Evolutionary conservation across 2,888 invertebrate species (phyloP).

Genomic region (Liopterus haemorrhoidalis): DNA sequence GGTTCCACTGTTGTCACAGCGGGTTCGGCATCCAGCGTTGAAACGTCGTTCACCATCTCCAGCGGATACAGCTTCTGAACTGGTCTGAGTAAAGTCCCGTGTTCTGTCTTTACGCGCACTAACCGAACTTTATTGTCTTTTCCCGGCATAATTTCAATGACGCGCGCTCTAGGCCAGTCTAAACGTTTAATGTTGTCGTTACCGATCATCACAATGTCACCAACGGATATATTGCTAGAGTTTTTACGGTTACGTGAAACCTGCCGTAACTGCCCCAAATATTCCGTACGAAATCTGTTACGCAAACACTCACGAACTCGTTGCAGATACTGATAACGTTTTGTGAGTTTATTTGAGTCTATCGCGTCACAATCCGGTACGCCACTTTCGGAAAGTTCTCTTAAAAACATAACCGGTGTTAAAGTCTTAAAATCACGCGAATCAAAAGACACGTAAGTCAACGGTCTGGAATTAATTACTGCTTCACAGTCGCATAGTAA

Average conservation of each 20-base stretch:
- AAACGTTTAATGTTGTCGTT: too few relatives aligned
- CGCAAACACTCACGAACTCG: conserved; percentile 28
- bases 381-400: conserved; percentile 25
- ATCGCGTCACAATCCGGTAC: conserved; percentile 29
- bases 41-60: too few relatives aligned
- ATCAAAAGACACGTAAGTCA: conserved; percentile 35
- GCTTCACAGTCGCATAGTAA: conserved; percentile 36
- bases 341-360: conserved; percentile 23
- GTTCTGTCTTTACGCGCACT: too few relatives aligned
- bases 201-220: too few relatives aligned
- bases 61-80: too few relatives aligned
- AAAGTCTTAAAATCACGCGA: conserved; percentile 29
- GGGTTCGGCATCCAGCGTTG: too few relatives aligned
- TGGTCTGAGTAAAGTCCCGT: too few relatives aligned
- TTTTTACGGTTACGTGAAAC: background rate
- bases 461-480: conserved; percentile 37
- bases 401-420: conserved; percentile 35
- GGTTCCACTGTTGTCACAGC: too few relatives aligned
- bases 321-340: conserved; percentile 25
- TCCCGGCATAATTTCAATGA: too few relatives aligned
- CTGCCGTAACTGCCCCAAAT: conserved; percentile 24
- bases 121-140: too few relatives aligned
- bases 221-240: background rate
- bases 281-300: conserved; percentile 29
- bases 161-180: too few relatives aligned